Percentiles rank a stretch among this genome's conserved stretches.
Conservation (phyloP, 1,140 invertebrate species). For the Panagrolaimus sp. region DNA sequence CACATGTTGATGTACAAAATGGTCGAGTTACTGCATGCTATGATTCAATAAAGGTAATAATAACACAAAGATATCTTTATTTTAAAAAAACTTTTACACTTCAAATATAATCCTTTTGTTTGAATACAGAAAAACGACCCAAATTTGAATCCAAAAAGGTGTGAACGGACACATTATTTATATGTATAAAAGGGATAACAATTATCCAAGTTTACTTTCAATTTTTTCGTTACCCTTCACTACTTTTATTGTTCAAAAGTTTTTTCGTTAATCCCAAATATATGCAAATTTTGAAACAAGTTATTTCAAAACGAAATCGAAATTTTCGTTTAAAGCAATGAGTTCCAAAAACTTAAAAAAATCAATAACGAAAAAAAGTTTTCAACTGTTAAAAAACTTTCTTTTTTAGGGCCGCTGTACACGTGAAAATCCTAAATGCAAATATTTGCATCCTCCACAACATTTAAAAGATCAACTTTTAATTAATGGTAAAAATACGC, state of each 20-base stretch:
- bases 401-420: conserved; percentile 92
- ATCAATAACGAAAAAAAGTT: too few species aligned
- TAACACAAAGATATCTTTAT: background rate
- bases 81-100: background rate
- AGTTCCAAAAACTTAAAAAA: background rate
- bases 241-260: too few species aligned
- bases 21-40: conserved; percentile 99
- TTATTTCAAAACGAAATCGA: too few species aligned
- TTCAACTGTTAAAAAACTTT: background rate
- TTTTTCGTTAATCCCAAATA: too few species aligned
- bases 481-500: conserved; percentile 97
- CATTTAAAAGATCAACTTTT: conserved; percentile 98
- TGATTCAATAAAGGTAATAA: conserved; percentile 98
- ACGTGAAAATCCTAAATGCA: conserved; percentile 98
- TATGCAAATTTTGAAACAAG: too few species aligned
- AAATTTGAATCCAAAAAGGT: too few species aligned
- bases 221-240: too few species aligned
- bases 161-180: too few species aligned
- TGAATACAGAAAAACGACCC: too few species aligned
- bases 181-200: too few species aligned
- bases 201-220: too few species aligned
- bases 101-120: background rate
- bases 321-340: background rate
- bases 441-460: conserved; percentile 95
- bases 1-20: conserved; percentile 98